Percentiles rank a stretch among this genome's conserved stretches.
Evolutionary conservation across 2,888 invertebrate species (phyloP).

Genomic region (Xestia rhomboidea): DNA sequence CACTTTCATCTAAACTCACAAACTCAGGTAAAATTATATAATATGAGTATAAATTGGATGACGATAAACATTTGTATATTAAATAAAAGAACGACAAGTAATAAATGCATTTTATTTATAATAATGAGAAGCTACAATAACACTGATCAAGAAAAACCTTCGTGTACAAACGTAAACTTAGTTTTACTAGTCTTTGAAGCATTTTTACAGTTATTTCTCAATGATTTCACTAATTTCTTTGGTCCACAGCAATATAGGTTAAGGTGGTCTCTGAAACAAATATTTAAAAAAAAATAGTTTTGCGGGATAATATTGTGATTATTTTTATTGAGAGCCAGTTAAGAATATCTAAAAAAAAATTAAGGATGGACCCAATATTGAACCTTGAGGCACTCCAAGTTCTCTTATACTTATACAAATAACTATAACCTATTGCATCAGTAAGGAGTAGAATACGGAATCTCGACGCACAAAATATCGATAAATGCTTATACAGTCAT

Average conservation of each 20-base stretch:
- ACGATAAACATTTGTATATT: neutral
- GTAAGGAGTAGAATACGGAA: too few species aligned
- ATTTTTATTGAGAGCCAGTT: neutral
- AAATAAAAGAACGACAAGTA: slow-evolving; percentile 34
- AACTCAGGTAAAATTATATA: too few species aligned
- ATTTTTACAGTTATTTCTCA: slow-evolving; percentile 81
- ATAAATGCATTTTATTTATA: slow-evolving; percentile 63
- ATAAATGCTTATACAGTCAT: too few species aligned
- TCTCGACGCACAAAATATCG: too few species aligned
- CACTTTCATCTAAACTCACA: too few species aligned
- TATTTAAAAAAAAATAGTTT: slow-evolving; percentile 3
- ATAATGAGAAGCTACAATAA: slow-evolving; percentile 54
- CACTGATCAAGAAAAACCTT: slow-evolving; percentile 82
- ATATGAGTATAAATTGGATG: neutral
- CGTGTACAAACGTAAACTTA: slow-evolving; percentile 85
- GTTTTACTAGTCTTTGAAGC: slow-evolving; percentile 81
- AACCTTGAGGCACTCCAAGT: slow-evolving; percentile 33
- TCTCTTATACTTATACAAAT: neutral
- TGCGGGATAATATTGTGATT: neutral
- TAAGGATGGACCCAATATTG: neutral
- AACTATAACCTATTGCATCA: neutral
- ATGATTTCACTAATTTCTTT: slow-evolving; percentile 86
- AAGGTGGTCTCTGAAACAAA: slow-evolving; percentile 81
- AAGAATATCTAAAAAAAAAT: neutral
- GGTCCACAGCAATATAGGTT: slow-evolving; percentile 88